Percentiles rank a stretch among this genome's conserved stretches.
These are phyloP conservation scores for Scyliorhinus canicula DNA, from an alignment of 2,797 vertebrate species.

Conservation along the genomic window DNA sequence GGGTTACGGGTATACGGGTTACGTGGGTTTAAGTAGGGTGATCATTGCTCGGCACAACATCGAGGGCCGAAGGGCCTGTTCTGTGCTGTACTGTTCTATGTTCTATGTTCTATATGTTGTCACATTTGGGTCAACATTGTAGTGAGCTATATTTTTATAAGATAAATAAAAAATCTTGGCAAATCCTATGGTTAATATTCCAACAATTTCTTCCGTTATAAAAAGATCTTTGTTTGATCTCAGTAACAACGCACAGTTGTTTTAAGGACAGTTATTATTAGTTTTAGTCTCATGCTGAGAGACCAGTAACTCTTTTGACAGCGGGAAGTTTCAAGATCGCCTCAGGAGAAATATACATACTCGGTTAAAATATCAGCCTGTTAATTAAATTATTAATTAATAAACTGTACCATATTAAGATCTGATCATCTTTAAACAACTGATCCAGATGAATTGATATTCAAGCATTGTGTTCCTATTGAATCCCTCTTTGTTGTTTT, in stretches of 20 bases:
- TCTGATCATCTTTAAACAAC: slow-evolving; percentile 3
- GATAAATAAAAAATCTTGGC: neutral
- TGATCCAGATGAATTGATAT: neutral
- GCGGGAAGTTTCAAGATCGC: neutral
- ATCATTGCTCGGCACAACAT: too few species aligned
- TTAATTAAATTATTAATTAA: neutral
- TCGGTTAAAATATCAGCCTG: neutral
- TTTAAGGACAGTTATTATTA: neutral
- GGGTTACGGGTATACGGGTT: too few species aligned
- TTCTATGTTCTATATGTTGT: too few species aligned
- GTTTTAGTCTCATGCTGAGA: neutral
- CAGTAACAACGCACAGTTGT: neutral
- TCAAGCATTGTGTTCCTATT: neutral
- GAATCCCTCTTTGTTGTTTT: slow-evolving; percentile 11
- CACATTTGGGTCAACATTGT: neutral
- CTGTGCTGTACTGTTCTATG: too few species aligned
- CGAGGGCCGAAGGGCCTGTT: too few species aligned
- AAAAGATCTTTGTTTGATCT: neutral
- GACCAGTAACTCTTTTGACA: neutral
- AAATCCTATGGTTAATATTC: neutral
- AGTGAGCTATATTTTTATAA: neutral
- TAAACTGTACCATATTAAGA: neutral
- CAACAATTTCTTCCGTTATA: neutral
- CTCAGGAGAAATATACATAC: neutral
- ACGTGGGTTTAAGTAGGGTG: too few species aligned